Evolutionary conservation across 2,113 vertebrate species (phyloP), one percentile per base, ranked within the genome.

Genomic region (Gambusia holbrooki): DNA sequence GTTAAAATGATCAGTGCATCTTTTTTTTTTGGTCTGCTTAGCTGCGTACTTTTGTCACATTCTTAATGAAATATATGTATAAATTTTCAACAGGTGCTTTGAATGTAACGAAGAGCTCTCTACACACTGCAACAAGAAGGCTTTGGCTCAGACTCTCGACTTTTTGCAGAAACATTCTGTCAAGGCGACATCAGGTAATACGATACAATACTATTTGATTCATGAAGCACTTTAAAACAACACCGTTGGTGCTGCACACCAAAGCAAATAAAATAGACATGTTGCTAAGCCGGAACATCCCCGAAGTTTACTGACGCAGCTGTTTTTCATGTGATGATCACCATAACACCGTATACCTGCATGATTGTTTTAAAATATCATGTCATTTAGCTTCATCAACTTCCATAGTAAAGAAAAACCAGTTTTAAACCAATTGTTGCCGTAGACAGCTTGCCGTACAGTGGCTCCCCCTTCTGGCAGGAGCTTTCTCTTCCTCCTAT

Each of bases 21-120:
- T 5, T 8, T 37, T 17, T 65, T 32, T 22, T 27, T 27, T 27
- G 27, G 12, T 42, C 1, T 37, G 35, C 35, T 65, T 4, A n/a
- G 8, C 4, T 10, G 17, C 11, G 35, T 11, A 10, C 22, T 33
- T 33, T 28, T 13, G 35, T 60, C 17, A 35, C 67, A 19, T 33
- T 69, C 58, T 33, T 71, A 27, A 5, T 27, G n/a, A 28, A 35
- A 29, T 33, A n/a, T 66, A 60, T n/a, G 27, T 27, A 27, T 9
- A 27, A 17, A 15, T 32, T 74, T 77, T 28, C 79, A 25, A 88
- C 85, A 98, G 98, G 97, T 99, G 98, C 93, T 97, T 97, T 11
- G 97, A 98, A 90, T 99, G 98, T 93, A 95, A 97, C 79, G 97
- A 99, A 94, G 96, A 98, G 84, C 95, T 99, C 82, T 98, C 96